Conservation (phyloP, 53 echinoderm and acorn worm genomes). For the Actinopyga echinites region DNA sequence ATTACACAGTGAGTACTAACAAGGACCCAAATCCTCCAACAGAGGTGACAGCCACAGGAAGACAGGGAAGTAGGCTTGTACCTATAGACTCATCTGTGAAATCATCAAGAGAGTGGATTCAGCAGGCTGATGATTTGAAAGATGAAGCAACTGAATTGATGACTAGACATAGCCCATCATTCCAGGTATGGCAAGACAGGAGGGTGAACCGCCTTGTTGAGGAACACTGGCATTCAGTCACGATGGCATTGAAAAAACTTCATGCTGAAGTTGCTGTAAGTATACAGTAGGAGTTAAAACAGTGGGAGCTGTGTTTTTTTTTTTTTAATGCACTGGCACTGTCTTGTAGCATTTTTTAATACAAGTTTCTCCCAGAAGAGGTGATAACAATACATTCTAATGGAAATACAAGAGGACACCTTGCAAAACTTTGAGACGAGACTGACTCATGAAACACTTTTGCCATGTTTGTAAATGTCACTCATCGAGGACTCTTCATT, state of each 20-base stretch:
- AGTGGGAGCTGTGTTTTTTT: too few relatives aligned
- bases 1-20: too few relatives aligned
- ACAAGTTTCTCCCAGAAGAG: too few relatives aligned
- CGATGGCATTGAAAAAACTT: slow-evolving; percentile 9
- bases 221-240: slow-evolving; percentile 12
- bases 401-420: too few relatives aligned
- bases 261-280: slow-evolving; percentile 15
- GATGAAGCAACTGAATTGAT: slow-evolving; percentile 26
- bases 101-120: slow-evolving; percentile 24
- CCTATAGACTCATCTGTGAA: neutral
- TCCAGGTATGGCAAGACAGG: slow-evolving; percentile 9
- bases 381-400: too few relatives aligned
- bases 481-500: too few relatives aligned
- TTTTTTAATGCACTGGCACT: too few relatives aligned
- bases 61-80: neutral
- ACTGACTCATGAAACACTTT: too few relatives aligned
- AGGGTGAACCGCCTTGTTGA: slow-evolving; percentile 10
- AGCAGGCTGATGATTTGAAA: neutral
- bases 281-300: neutral
- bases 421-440: too few relatives aligned
- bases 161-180: slow-evolving; percentile 19
- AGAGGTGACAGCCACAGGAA: neutral
- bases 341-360: too few relatives aligned
- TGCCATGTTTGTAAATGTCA: too few relatives aligned
- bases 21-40: neutral